phyloP scores from a whole-genome alignment of 2,113 vertebrate species.

The Lepus europaeus region DNA sequence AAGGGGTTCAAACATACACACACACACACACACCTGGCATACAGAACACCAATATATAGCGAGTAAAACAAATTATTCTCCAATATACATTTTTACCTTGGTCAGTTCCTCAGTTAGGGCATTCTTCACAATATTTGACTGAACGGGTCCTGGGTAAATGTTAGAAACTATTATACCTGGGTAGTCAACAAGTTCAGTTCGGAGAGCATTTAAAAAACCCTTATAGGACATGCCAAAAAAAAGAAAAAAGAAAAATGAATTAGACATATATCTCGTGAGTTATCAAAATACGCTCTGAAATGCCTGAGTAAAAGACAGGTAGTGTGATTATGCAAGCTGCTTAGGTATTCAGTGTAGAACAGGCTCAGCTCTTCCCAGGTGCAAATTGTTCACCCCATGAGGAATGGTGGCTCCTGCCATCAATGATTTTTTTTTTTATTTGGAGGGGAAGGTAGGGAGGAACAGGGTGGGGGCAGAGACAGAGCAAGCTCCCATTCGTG shows the following conservation, averaged over 20 bases:
- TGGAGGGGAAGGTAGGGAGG: too few species aligned
- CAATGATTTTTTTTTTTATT: background rate
- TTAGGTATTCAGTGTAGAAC: background rate
- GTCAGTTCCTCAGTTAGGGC: slow-evolving; percentile 91
- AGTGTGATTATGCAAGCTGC: background rate
- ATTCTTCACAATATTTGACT: slow-evolving; percentile 94
- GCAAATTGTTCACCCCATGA: background rate
- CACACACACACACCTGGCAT: background rate
- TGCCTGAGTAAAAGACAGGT: background rate
- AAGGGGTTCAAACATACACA: slow-evolving; percentile 18
- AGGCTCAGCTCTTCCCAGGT: background rate
- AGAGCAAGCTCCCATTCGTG: too few species aligned
- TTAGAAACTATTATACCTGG: slow-evolving; percentile 93
- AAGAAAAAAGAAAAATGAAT: background rate
- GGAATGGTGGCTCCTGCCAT: background rate
- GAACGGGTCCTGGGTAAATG: slow-evolving; percentile 95
- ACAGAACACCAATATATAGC: background rate
- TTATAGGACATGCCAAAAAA: slow-evolving; percentile 75
- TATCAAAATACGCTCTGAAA: slow-evolving; percentile 50
- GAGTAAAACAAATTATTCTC: background rate
- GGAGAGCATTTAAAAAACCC: slow-evolving; percentile 96
- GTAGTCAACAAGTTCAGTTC: slow-evolving; percentile 90
- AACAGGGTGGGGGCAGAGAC: too few species aligned
- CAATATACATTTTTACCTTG: slow-evolving; percentile 88
- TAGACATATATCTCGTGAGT: background rate